Evolutionary conservation across 2,888 invertebrate species (phyloP).

Genomic region (Ptychoptera albimana): DNA sequence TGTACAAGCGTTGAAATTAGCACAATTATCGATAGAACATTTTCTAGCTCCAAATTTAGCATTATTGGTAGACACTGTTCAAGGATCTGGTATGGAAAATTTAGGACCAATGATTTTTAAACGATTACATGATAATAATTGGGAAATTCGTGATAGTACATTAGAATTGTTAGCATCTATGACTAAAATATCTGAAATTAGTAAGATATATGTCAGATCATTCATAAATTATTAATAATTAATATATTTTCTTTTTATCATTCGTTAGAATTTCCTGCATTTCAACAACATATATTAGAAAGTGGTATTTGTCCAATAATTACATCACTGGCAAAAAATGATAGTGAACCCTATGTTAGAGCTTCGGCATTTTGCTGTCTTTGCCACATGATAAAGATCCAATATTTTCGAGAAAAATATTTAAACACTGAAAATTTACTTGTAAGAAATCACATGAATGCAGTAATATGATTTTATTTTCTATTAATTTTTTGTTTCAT

Average conservation of each 20-base stretch:
- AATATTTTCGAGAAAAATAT: slow-evolving; percentile 47
- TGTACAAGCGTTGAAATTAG: slow-evolving; percentile 51
- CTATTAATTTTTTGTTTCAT: slow-evolving; percentile 3
- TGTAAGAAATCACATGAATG: slow-evolving; percentile 30
- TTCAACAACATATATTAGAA: slow-evolving; percentile 51
- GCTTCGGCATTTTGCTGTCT: slow-evolving; percentile 59
- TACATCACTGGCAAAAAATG: slow-evolving; percentile 46
- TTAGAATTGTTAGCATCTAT: slow-evolving; percentile 56
- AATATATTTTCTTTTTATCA: neutral
- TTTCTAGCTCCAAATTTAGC: slow-evolving; percentile 65
- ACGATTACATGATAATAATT: slow-evolving; percentile 53
- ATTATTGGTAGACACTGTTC: slow-evolving; percentile 47
- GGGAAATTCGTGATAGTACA: slow-evolving; percentile 68
- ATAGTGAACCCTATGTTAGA: slow-evolving; percentile 58
- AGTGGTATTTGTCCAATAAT: slow-evolving; percentile 48
- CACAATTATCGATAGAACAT: slow-evolving; percentile 52
- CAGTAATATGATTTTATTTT: too few relatives aligned
- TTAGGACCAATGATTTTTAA: slow-evolving; percentile 49
- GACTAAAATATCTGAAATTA: slow-evolving; percentile 49
- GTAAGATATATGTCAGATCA: slow-evolving; percentile 33
- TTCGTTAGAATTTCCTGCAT: slow-evolving; percentile 62
- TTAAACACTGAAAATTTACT: slow-evolving; percentile 41
- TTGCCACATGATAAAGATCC: slow-evolving; percentile 46
- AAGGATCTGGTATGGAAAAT: slow-evolving; percentile 44
- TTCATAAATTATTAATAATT: neutral